Base-by-base conservation (phyloP, 2,797 vertebrate genomes). In the Gobio occitaniae region DNA sequence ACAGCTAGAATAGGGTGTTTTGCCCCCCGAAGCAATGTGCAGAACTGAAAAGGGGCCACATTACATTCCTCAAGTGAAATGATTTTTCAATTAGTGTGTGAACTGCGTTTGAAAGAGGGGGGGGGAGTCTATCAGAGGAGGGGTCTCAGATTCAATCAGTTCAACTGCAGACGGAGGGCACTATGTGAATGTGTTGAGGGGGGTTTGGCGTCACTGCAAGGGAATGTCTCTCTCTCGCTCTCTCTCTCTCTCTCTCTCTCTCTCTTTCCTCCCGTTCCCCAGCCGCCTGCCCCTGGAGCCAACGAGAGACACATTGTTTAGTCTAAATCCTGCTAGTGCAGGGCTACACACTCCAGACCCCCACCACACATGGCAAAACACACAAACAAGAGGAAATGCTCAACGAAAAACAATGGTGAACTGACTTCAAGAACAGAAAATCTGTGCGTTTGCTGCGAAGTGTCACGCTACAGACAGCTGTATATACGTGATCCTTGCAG, bases 221-320 rank as follows among this genome's bases (percentile, higher is more conserved):
- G 84, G 87, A 89, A 91, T 90, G 84, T 89, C 83, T 86, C 82
- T 83, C 63, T 86, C 85, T 82, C 78, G 82, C 82, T 78, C 70
- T 88, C 79, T 70, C 15, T 86, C 83, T 81, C 80, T 84, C 80
- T 80, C 69, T 87, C 78, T 63, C 21, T 66, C 59, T 54, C 47
- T 69, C 21, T 80, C 47, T 77, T 36, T 82, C 83, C 72, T 52
- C 32, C 71, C 15, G 70, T 72, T 38, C 56, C 70, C 21, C 79
- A 83, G 83, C 52, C 25, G 41, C 63, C 48, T 59, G 78, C 68
- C 87, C 68, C 77, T 86, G 89, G 86, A 90, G 91, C 88, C 90
- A 87, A 54, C 70, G 54, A 86, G 86, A 89, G 86, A 87, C 82
- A 89, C 83, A 90, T 90, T 92, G 90, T 92, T 92, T 92, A 90